Evolutionary conservation across 2,888 invertebrate species (phyloP).

Genomic region (Brachynemurus nebulosus): DNA sequence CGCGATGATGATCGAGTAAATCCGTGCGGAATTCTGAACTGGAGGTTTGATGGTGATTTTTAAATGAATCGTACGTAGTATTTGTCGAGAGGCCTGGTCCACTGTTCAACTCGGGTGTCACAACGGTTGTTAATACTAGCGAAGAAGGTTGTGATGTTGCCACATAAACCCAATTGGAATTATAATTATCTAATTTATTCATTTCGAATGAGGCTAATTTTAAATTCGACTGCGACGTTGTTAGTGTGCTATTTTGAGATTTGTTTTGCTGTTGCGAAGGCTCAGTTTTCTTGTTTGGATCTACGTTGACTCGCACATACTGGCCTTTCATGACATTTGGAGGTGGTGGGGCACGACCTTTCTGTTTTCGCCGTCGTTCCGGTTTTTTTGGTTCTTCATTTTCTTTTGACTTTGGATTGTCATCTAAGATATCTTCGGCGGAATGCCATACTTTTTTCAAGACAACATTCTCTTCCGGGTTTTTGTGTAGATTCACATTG

Average conservation of each 20-base stretch:
- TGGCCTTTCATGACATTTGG: conserved; percentile 30
- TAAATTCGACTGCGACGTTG: no score
- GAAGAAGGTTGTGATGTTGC: conserved; percentile 7
- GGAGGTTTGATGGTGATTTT: neutral
- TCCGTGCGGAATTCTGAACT: conserved; percentile 9
- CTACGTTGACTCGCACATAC: conserved; percentile 30
- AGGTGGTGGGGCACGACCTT: conserved; percentile 27
- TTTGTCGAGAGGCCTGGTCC: neutral
- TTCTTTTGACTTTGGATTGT: conserved; percentile 2
- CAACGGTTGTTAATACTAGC: conserved; percentile 4
- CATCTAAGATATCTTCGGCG: conserved; percentile 28
- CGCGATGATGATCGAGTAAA: conserved; percentile 5
- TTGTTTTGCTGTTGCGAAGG: neutral
- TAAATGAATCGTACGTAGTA: conserved; percentile 7
- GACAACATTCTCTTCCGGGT: conserved; percentile 10
- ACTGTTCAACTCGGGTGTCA: neutral
- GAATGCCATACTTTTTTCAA: conserved; percentile 31
- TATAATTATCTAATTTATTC: conserved; percentile 10
- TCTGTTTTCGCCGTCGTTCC: conserved; percentile 25
- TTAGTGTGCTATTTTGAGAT: no score
- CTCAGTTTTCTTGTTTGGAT: conserved; percentile 12
- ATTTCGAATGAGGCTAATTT: conserved; percentile 7
- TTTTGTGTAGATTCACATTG: conserved; percentile 6
- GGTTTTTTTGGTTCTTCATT: conserved; percentile 24
- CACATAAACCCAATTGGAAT: conserved; percentile 10